Conservation (phyloP, 2,888 invertebrate species). For the Acanthosoma haemorrhoidale region DNA sequence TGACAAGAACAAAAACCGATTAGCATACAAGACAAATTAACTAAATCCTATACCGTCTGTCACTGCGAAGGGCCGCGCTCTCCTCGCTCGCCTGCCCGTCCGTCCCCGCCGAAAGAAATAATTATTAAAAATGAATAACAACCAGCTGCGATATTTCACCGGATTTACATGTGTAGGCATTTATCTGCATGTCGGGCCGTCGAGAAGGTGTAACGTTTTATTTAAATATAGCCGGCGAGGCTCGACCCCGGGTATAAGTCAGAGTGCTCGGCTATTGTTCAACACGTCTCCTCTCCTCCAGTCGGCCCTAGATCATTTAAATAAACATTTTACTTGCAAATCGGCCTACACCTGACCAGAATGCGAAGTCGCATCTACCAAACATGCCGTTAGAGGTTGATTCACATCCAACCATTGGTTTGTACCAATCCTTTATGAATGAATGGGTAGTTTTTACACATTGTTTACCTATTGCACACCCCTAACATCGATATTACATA, state of each 20-base stretch:
- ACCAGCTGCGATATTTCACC: not conserved
- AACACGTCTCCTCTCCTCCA: not conserved
- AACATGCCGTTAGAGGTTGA: too few species aligned
- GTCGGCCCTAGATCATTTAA: not conserved
- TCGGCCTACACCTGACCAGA: not conserved
- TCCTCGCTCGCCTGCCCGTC: not conserved
- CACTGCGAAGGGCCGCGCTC: not conserved
- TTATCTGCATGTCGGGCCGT: not conserved
- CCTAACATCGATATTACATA: too few species aligned
- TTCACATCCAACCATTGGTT: too few species aligned
- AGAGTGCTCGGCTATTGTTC: not conserved
- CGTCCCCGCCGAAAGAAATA: not conserved
- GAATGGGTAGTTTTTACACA: too few species aligned
- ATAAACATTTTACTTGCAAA: conserved; percentile 20
- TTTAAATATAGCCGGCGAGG: not conserved
- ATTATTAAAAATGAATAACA: conserved; percentile 16
- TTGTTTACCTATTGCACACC: too few species aligned
- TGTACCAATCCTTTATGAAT: too few species aligned
- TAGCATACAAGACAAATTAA: conserved; percentile 24
- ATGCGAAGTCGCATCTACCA: too few species aligned
- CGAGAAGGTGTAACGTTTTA: not conserved
- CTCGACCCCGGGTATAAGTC: not conserved
- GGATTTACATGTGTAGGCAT: conserved; percentile 13
- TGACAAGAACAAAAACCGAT: conserved; percentile 13
- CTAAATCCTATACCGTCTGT: not conserved